Percentiles rank a stretch among this genome's conserved stretches.
phyloP scores from a whole-genome alignment of 1,140 invertebrate genomes.

The Druon quercuslanigerum region DNA sequence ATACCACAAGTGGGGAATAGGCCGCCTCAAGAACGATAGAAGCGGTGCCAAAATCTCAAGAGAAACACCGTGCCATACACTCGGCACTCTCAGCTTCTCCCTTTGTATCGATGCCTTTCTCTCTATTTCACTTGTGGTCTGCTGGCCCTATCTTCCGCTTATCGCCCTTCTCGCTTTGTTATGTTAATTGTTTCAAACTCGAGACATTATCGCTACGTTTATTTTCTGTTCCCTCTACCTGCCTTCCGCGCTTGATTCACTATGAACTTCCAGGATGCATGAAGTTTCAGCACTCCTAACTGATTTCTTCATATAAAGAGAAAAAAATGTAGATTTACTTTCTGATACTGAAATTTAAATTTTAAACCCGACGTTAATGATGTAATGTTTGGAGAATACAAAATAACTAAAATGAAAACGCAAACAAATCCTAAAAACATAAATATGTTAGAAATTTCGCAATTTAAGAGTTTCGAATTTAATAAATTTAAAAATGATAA shows the following conservation, averaged over 20 bases:
- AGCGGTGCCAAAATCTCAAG: slow-evolving; percentile 68
- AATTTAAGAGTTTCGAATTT: no score
- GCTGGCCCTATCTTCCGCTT: slow-evolving; percentile 31
- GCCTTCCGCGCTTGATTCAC: slow-evolving; percentile 2
- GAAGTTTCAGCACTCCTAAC: not conserved
- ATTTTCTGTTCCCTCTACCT: slow-evolving; percentile 67
- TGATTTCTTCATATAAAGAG: no score
- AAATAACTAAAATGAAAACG: no score
- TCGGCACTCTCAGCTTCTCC: slow-evolving; percentile 16
- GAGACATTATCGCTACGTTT: slow-evolving; percentile 68
- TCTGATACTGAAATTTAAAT: no score
- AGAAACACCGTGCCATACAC: slow-evolving; percentile 52
- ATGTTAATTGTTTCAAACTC: slow-evolving; percentile 73
- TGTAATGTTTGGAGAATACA: no score
- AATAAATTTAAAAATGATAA: no score
- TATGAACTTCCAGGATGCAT: slow-evolving; percentile 15
- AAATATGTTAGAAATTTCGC: no score
- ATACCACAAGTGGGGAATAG: slow-evolving; percentile 48
- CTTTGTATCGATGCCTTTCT: slow-evolving; percentile 23
- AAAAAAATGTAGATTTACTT: no score
- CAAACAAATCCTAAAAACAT: no score
- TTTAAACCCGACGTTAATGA: no score
- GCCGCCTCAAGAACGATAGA: slow-evolving; percentile 52
- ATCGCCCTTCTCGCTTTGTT: slow-evolving; percentile 50
- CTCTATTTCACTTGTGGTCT: slow-evolving; percentile 35